A percentile compares a stretch with the other conserved stretches of the same genome.
phyloP scores from a whole-genome alignment of 2,888 invertebrate species.

The Leptothorax acervorum region DNA sequence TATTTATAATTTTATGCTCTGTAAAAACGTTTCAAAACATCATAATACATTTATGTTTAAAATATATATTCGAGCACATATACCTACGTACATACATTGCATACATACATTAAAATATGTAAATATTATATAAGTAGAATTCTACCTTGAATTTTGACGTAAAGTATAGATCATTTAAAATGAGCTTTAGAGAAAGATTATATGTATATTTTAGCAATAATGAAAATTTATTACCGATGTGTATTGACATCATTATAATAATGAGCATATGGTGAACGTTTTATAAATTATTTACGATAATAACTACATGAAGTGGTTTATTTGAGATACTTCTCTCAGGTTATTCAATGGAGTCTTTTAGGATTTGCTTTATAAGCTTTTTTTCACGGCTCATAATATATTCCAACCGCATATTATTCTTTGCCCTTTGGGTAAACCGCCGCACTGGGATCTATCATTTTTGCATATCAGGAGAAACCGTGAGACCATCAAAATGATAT shows the following conservation, averaged over 20 bases:
- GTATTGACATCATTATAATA: neutral
- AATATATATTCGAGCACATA: neutral
- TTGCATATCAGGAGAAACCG: constrained; percentile 73
- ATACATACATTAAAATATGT: neutral
- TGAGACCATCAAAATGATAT: constrained; percentile 55
- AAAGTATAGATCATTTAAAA: neutral
- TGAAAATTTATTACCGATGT: constrained; percentile 7
- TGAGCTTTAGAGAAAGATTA: neutral
- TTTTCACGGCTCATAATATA: constrained; percentile 54
- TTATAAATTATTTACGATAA: constrained; percentile 10
- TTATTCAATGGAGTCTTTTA: constrained; percentile 46
- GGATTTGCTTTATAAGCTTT: constrained; percentile 55
- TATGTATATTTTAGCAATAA: neutral
- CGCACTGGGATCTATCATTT: constrained; percentile 72
- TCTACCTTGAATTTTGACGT: neutral
- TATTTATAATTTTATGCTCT: neutral
- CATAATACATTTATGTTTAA: neutral
- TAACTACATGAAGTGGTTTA: neutral
- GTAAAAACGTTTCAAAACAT: neutral
- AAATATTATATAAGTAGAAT: neutral
- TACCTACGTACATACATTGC: neutral
- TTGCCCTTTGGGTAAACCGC: constrained; percentile 63
- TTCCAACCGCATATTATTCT: constrained; percentile 58
- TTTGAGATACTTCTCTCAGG: constrained; percentile 9
- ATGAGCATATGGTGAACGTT: neutral